A percentile compares a stretch with the other conserved stretches of the same genome.
phyloP scores from a whole-genome alignment of 2,797 vertebrate genomes.

The Phoxinus dragarum region DNA sequence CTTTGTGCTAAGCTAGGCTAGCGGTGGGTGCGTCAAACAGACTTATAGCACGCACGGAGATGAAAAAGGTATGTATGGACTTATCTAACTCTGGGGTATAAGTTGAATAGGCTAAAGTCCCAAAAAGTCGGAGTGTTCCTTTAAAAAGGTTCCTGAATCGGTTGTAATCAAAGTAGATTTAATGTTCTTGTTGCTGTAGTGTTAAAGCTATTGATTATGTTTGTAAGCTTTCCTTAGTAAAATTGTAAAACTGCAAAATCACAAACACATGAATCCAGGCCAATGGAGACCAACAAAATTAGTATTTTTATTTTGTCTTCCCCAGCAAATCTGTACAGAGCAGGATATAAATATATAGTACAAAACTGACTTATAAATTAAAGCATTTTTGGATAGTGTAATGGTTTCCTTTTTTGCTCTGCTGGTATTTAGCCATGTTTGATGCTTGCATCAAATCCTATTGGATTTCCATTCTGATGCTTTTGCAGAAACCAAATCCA shows the following conservation, averaged over 20 bases:
- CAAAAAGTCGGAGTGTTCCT: too few species aligned
- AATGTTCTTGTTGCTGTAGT: background rate
- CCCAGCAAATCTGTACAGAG: background rate
- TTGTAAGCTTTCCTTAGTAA: background rate
- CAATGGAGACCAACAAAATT: background rate
- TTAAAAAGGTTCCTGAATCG: background rate
- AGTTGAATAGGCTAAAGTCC: too few species aligned
- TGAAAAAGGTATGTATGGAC: too few species aligned
- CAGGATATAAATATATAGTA: constrained; percentile 12
- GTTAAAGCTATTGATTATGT: background rate
- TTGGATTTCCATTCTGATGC: constrained; percentile 10
- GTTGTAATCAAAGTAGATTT: background rate
- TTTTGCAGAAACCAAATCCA: constrained; percentile 38
- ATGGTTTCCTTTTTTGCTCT: constrained; percentile 12
- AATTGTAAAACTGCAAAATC: constrained; percentile 11
- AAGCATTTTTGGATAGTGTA: constrained; percentile 18
- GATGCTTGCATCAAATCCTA: constrained; percentile 40
- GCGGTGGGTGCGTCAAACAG: too few species aligned
- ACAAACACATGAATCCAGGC: constrained; percentile 4
- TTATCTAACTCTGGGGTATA: too few species aligned
- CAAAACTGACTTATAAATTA: constrained; percentile 16
- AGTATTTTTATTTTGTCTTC: background rate
- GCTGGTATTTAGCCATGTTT: constrained; percentile 25
- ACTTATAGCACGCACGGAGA: too few species aligned
- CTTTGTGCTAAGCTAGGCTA: too few species aligned